phyloP scores from a whole-genome alignment of 2,888 invertebrate species.

The Hirtodrosophila cameraria region DNA sequence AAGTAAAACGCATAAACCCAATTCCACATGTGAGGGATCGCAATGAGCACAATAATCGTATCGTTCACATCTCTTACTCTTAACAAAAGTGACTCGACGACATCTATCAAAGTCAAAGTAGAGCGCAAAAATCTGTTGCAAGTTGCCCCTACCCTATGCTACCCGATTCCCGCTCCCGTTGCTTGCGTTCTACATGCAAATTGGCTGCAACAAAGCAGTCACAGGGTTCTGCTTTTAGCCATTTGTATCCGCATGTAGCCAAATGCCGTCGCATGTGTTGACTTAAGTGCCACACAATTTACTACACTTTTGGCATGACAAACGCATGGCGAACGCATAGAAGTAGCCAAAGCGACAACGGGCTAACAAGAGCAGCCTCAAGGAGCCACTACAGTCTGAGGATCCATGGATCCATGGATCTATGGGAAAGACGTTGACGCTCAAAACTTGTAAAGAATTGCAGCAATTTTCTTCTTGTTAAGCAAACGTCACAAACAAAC shows the following conservation, averaged over 20 bases:
- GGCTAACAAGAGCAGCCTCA: conserved; percentile 50
- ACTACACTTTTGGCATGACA: conserved; percentile 82
- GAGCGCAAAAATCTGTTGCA: conserved; percentile 71
- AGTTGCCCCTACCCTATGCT: conserved; percentile 17
- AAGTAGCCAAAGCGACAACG: conserved; percentile 46
- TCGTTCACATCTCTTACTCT: conserved; percentile 32
- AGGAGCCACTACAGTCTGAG: background rate
- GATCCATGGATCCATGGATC: conserved; percentile 14
- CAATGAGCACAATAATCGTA: conserved; percentile 35
- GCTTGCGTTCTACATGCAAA: conserved; percentile 58
- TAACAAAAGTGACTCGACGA: conserved; percentile 57
- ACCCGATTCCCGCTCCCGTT: background rate
- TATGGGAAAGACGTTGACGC: conserved; percentile 55
- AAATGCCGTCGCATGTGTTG: conserved; percentile 66
- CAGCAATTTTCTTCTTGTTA: conserved; percentile 83
- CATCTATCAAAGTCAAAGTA: conserved; percentile 84
- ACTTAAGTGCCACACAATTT: conserved; percentile 81
- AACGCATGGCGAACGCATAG: conserved; percentile 79
- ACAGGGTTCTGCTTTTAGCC: conserved; percentile 20
- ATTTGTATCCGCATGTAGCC: conserved; percentile 43
- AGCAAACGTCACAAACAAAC: conserved; percentile 77
- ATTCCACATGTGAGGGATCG: conserved; percentile 35
- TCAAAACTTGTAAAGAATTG: conserved; percentile 78
- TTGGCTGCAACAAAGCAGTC: conserved; percentile 57
- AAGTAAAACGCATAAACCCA: background rate